These are phyloP conservation scores for Siniperca knerii DNA, from an alignment of 2,113 vertebrate species.

Conservation along the genomic window DNA sequence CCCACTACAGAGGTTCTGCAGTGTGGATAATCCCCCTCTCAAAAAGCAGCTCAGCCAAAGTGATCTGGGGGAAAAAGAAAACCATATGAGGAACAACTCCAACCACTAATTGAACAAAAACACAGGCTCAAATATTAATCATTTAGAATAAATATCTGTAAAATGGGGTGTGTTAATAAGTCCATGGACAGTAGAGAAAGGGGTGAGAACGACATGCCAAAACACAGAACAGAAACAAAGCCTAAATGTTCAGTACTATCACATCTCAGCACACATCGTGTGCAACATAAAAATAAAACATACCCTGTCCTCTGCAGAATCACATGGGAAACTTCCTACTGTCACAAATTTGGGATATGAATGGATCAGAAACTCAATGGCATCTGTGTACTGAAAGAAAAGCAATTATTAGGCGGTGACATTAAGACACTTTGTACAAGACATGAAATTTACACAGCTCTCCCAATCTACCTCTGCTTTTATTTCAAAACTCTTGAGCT, in stretches of 20 bases:
- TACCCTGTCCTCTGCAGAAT: slow-evolving; percentile 87
- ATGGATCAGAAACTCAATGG: slow-evolving; percentile 91
- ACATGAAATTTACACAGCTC: neutral
- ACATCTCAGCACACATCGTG: no score
- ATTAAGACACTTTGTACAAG: neutral
- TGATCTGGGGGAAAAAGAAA: slow-evolving; percentile 66
- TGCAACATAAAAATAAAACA: neutral
- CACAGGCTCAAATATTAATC: neutral
- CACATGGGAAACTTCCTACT: slow-evolving; percentile 89
- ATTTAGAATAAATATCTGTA: neutral
- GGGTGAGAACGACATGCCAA: neutral
- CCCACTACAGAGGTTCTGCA: slow-evolving; percentile 57
- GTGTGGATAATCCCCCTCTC: slow-evolving; percentile 83
- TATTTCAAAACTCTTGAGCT: slow-evolving; percentile 91
- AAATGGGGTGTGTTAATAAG: neutral
- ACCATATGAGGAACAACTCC: neutral
- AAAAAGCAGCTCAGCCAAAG: slow-evolving; percentile 83
- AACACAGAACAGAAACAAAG: neutral
- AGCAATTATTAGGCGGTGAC: neutral
- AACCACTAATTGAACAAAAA: neutral
- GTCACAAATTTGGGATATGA: slow-evolving; percentile 91
- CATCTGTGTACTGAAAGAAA: slow-evolving; percentile 86
- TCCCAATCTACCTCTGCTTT: slow-evolving; percentile 83
- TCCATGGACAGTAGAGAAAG: neutral
- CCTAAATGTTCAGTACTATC: neutral